A percentile compares a stretch with the other conserved stretches of the same genome.
These are phyloP conservation scores for Diplodus sargus DNA, from an alignment of 2,797 vertebrate species.

Conservation along the genomic window DNA sequence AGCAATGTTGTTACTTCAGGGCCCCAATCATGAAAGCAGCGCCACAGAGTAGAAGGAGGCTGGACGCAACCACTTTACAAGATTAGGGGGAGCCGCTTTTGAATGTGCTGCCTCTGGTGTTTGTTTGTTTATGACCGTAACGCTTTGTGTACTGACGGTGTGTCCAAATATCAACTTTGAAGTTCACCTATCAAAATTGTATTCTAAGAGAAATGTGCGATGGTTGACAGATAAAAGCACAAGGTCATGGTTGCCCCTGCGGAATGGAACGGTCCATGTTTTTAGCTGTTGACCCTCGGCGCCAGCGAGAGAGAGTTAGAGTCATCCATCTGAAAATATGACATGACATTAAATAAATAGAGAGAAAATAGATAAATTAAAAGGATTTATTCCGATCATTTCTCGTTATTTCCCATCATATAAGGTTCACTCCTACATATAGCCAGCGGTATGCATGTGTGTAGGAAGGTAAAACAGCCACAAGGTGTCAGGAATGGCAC, in stretches of 20 bases:
- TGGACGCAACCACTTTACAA: slow-evolving; percentile 30
- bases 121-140: neutral
- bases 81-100: rapidly evolving
- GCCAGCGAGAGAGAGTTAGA: neutral
- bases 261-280: slow-evolving; percentile 12
- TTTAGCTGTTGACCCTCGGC: neutral
- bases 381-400: neutral
- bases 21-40: no score
- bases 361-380: neutral
- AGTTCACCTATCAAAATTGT: neutral
- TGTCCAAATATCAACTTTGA: rapidly evolving
- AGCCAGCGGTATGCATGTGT: neutral
- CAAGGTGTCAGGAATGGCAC: slow-evolving; percentile 63
- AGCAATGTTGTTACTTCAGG: no score
- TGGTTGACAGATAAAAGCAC: rapidly evolving
- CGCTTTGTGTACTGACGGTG: rapidly evolving
- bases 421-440: neutral
- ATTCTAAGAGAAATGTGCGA: neutral
- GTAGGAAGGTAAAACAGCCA: slow-evolving; percentile 19
- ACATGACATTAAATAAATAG: neutral
- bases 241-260: neutral
- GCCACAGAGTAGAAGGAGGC: neutral
- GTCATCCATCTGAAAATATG: no score
- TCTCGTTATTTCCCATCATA: neutral
- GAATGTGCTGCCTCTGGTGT: neutral